A percentile compares a stretch with the other conserved stretches of the same genome.
phyloP scores from a whole-genome alignment of 2,113 vertebrate genomes.

The Psettodes erumei region DNA sequence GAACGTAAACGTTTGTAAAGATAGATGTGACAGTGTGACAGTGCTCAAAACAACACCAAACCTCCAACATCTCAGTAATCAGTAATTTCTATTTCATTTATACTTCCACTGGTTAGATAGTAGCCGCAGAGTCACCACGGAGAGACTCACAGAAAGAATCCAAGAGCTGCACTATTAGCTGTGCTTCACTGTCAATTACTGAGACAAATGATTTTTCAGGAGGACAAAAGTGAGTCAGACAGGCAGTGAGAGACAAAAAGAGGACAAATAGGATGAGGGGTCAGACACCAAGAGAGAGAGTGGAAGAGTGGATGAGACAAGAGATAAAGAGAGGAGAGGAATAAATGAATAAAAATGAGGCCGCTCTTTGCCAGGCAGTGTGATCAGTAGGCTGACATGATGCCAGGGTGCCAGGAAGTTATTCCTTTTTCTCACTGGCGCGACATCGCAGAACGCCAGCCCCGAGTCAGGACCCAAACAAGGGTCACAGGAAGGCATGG shows the following conservation, averaged over 20 bases:
- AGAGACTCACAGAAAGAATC: neutral
- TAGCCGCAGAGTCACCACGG: neutral
- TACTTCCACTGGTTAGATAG: neutral
- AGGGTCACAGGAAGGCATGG: constrained; percentile 3
- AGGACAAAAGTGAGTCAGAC: neutral
- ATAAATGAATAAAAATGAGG: constrained; percentile 67
- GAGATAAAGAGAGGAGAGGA: constrained; percentile 29
- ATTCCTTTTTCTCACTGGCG: constrained; percentile 10
- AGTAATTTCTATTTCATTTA: constrained; percentile 8
- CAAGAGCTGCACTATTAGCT: neutral
- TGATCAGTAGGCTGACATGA: constrained; percentile 57
- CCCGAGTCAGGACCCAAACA: constrained; percentile 30
- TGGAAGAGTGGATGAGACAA: constrained; percentile 19
- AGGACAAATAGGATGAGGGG: constrained; percentile 3
- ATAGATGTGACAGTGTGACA: neutral
- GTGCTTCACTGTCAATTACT: constrained; percentile 14
- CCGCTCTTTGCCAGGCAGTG: constrained; percentile 25
- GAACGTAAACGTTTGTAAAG: neutral
- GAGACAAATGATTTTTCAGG: constrained; percentile 25
- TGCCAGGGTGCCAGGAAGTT: constrained; percentile 25
- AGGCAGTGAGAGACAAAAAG: neutral
- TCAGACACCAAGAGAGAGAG: constrained; percentile 9
- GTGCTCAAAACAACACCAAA: neutral
- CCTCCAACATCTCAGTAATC: neutral
- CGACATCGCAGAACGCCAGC: constrained; percentile 6